Evolutionary conservation across 2,888 invertebrate species (phyloP), one percentile per base, ranked within the genome.

Genomic region (Lithosia quadra): DNA sequence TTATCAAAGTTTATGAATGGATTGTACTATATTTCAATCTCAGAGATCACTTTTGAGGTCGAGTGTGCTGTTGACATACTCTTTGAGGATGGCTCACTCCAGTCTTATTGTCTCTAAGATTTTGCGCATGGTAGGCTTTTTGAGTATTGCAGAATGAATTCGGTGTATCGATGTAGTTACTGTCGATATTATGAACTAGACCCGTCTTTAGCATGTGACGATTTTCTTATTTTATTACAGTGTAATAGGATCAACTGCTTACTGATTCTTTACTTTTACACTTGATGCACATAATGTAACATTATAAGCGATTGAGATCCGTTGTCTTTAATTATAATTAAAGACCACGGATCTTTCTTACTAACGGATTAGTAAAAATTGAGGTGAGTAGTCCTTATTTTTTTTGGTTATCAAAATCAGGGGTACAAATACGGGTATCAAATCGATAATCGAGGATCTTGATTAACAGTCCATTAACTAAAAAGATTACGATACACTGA

Each of bases 21-120:
- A 53, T 21, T 22, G n/a, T 18, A 13, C 28, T 56, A n/a, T 34
- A 33, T 67, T 63, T 49, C 61, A 39, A n/a, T 8, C 62, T 49
- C 57, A 34, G 34, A 8, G 33, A 63, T 49, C 67, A 58, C 34
- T 63, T 63, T 62, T 58, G 33, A 49, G 63, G 67, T 67, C 67
- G 57, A 62, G 57, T 24, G 56, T 55, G 36, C 13, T 34, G 53
- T 66, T 66, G 66, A 66, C 66, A 66, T 55, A 53, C 43, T 63
- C 49, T 67, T 57, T 34, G 33, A 21, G 24, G 21, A 66, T 10
- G n/a, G 18, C 58, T 67, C 58, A 67, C 8, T 63, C 63, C 49
- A 28, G 49, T 34, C 33, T n/a, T 34, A 33, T 63, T 36, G 63
- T 63, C 56, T 49, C 18, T 56, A 67, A 15, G 33, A 21, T 43